phyloP scores from a whole-genome alignment of 1,140 invertebrate species.

The Wiebesia pumilae region DNA sequence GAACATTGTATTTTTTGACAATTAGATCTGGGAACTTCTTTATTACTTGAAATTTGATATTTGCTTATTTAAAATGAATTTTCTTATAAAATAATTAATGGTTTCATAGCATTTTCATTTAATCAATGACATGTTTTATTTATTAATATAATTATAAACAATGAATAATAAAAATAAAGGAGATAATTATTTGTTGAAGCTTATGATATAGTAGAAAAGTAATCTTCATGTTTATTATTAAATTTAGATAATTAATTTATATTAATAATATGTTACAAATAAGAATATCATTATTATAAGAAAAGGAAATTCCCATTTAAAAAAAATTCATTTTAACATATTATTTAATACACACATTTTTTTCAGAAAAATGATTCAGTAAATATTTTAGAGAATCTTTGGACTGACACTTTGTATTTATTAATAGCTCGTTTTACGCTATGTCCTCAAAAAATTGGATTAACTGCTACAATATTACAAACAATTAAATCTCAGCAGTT shows the following conservation, averaged over 20 bases:
- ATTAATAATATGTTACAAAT: neutral
- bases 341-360: neutral
- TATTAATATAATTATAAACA: neutral
- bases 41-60: neutral
- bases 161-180: too few species aligned
- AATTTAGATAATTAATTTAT: neutral
- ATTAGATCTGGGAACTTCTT: neutral
- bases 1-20: neutral
- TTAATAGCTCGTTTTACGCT: constrained; percentile 32
- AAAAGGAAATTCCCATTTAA: neutral
- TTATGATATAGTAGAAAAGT: neutral
- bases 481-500: neutral
- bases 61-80: neutral
- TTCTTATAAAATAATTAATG: neutral
- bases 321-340: neutral
- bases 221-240: neutral
- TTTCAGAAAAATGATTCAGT: neutral
- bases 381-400: constrained; percentile 22
- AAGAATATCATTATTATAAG: neutral
- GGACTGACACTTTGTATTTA: constrained; percentile 1
- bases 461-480: constrained; percentile 12
- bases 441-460: constrained; percentile 16
- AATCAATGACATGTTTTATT: neutral
- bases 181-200: too few species aligned
- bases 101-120: too few species aligned